Conservation (phyloP, 2,113 vertebrate species). For the Rhinichthys klamathensis region DNA sequence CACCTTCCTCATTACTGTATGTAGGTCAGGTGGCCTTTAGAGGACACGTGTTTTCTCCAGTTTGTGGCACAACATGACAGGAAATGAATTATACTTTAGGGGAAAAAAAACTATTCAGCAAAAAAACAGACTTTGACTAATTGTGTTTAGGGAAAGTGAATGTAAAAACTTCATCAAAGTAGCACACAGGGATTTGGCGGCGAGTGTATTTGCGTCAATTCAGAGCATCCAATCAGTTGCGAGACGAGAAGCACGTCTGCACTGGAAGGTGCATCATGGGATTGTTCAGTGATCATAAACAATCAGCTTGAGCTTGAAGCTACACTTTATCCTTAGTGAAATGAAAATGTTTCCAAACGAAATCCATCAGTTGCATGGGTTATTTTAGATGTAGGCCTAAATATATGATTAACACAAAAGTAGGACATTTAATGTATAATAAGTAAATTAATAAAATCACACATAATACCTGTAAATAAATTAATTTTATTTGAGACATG, state of each 20-base stretch:
- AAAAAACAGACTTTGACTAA: slow-evolving; percentile 69
- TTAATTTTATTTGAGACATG: slow-evolving; percentile 7
- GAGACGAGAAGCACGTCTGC: not conserved
- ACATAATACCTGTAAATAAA: slow-evolving; percentile 8
- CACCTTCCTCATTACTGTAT: slow-evolving; percentile 58
- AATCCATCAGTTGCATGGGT: no score
- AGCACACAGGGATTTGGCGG: not conserved
- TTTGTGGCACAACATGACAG: slow-evolving; percentile 46
- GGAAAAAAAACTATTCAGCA: slow-evolving; percentile 70
- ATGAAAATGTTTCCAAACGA: not conserved
- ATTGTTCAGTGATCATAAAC: no score
- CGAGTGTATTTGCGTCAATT: not conserved
- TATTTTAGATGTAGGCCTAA: not conserved
- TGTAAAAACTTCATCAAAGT: not conserved
- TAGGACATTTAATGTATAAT: not conserved
- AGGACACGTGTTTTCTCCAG: not conserved
- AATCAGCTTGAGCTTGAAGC: not conserved
- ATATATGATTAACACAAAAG: not conserved
- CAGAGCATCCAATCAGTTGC: not conserved
- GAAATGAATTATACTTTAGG: slow-evolving; percentile 64
- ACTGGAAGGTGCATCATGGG: not conserved
- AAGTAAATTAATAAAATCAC: not conserved
- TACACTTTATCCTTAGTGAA: not conserved
- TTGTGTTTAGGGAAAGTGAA: slow-evolving; percentile 37
- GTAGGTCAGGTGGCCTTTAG: slow-evolving; percentile 46